Evolutionary conservation across 2,113 vertebrate genomes (phyloP).

Genomic region (Atrichornis clamosus): DNA sequence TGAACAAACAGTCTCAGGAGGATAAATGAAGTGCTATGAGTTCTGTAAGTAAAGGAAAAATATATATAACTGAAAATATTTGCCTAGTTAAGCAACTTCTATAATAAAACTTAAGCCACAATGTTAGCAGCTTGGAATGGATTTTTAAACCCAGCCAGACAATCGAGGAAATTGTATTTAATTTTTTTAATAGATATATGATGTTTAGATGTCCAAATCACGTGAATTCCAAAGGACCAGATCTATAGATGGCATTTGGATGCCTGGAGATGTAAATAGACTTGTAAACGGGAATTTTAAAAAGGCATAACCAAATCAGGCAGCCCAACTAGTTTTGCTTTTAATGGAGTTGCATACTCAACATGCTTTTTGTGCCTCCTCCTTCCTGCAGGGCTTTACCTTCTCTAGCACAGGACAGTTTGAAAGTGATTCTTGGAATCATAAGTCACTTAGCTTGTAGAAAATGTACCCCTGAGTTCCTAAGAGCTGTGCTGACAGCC

Average conservation of each 20-base stretch:
- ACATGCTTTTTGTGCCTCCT: not conserved
- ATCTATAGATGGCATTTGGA: not conserved
- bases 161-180: not conserved
- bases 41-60: slow-evolving; percentile 31
- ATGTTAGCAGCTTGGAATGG: not conserved
- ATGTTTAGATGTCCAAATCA: not conserved
- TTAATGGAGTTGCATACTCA: not conserved
- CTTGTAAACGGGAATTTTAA: not conserved
- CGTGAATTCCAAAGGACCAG: not conserved
- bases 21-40: slow-evolving; percentile 30
- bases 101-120: not conserved
- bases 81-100: slow-evolving; percentile 54
- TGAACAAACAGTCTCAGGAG: slow-evolving; percentile 59
- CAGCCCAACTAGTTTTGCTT: not conserved
- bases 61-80: slow-evolving; percentile 36
- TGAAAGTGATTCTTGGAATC: not conserved
- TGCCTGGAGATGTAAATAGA: not conserved
- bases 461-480: not conserved
- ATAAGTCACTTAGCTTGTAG: not conserved
- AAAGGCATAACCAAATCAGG: not conserved
- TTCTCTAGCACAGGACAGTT: not conserved
- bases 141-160: not conserved
- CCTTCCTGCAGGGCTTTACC: not conserved
- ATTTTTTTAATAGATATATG: not conserved
- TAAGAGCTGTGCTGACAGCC: not conserved